Evolutionary conservation across 2,888 invertebrate genomes (phyloP).

Genomic region (Caenorhabditis zanzibari): DNA sequence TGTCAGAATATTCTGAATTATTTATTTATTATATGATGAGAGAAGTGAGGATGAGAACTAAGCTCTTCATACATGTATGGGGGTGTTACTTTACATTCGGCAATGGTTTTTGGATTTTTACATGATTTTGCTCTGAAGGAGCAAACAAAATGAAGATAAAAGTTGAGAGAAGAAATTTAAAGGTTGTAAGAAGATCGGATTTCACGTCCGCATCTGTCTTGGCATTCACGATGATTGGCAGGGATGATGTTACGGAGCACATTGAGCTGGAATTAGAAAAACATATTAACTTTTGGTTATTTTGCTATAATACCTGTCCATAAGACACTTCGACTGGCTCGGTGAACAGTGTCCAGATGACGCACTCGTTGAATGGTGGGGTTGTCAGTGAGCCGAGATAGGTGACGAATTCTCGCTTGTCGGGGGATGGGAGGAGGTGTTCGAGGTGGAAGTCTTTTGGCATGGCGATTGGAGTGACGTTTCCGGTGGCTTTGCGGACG

Average conservation of each 20-base stretch:
- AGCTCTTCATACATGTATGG: slow-evolving; percentile 17
- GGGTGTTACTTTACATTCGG: slow-evolving; percentile 9
- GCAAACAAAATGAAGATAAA: background rate
- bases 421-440: slow-evolving; percentile 68
- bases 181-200: slow-evolving; percentile 71
- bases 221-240: slow-evolving; percentile 76
- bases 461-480: slow-evolving; percentile 61
- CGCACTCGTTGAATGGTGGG: slow-evolving; percentile 84
- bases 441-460: slow-evolving; percentile 69
- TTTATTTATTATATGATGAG: slow-evolving; percentile 40
- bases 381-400: slow-evolving; percentile 84
- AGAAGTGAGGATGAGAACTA: slow-evolving; percentile 14
- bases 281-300: background rate
- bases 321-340: slow-evolving; percentile 83
- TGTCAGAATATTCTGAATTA: slow-evolving; percentile 31
- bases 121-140: slow-evolving; percentile 2
- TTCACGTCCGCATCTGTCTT: slow-evolving; percentile 75
- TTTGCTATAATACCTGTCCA: slow-evolving; percentile 69
- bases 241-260: slow-evolving; percentile 76
- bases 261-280: slow-evolving; percentile 67
- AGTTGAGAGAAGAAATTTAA: slow-evolving; percentile 22
- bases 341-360: slow-evolving; percentile 84
- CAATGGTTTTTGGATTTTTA: slow-evolving; percentile 23
- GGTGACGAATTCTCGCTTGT: slow-evolving; percentile 83
- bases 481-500: slow-evolving; percentile 69